Evolutionary conservation across 2,888 invertebrate species (phyloP).

Genomic region (Sympetrum striolatum): DNA sequence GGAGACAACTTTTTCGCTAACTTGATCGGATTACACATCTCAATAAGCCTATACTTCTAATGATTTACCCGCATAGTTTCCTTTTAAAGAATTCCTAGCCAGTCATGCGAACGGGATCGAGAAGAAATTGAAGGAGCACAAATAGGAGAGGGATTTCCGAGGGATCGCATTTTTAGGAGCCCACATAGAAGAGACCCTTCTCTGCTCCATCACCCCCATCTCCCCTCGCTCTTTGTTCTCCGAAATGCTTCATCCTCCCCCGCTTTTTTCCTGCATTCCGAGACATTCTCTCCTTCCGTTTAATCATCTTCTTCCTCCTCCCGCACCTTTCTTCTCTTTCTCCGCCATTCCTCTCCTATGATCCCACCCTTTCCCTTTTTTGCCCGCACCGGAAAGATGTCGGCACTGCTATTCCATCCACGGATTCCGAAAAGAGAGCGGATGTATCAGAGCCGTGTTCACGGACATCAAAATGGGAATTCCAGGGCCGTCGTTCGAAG

Average conservation of each 20-base stretch:
- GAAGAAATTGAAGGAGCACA: too few relatives aligned
- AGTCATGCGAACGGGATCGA: too few relatives aligned
- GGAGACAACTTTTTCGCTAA: too few relatives aligned
- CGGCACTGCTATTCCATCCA: background rate
- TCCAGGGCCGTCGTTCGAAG: constrained; percentile 14
- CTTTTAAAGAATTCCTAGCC: too few relatives aligned
- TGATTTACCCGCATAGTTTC: too few relatives aligned
- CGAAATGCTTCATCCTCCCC: background rate
- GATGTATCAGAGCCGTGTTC: constrained; percentile 3
- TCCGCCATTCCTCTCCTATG: background rate
- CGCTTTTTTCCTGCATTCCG: background rate
- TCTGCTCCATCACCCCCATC: too few relatives aligned
- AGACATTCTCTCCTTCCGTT: background rate
- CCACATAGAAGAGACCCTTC: too few relatives aligned
- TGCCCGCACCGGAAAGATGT: background rate
- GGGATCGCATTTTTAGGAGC: too few relatives aligned
- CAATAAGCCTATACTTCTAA: too few relatives aligned
- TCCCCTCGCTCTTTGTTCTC: background rate
- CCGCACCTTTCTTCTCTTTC: background rate
- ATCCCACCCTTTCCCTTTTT: background rate
- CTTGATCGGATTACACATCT: too few relatives aligned
- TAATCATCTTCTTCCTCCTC: background rate
- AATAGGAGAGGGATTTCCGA: too few relatives aligned
- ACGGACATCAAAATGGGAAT: constrained; percentile 39
- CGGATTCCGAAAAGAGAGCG: background rate